A percentile compares a stretch with the other conserved stretches of the same genome.
Evolutionary conservation across 2,797 vertebrate species (phyloP).

Genomic region (Peromyscus melanophrys): DNA sequence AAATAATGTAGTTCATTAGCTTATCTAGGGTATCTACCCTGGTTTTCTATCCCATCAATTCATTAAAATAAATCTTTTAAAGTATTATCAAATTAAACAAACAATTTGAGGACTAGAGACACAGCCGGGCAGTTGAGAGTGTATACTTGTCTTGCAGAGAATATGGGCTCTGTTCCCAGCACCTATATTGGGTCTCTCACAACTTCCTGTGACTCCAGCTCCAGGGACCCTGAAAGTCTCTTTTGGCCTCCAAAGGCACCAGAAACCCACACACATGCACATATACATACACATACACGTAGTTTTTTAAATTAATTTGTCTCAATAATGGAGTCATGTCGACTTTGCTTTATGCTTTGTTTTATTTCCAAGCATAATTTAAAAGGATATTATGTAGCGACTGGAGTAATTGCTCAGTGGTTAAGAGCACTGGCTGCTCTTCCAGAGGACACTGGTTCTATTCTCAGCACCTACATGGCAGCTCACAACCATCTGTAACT

Average conservation of each 20-base stretch:
- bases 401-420: not conserved
- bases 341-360: not conserved
- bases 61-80: not conserved
- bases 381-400: constrained; percentile 3
- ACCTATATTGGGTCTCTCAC: not conserved
- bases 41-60: not conserved
- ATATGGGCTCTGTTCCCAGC: not conserved
- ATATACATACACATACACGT: not conserved
- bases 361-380: constrained; percentile 18
- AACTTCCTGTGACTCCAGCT: not conserved
- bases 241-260: not conserved
- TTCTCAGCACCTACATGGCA: too few species aligned
- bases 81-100: constrained; percentile 15
- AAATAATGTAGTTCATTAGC: not conserved
- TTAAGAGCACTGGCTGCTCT: not conserved
- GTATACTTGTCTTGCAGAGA: not conserved
- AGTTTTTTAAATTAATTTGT: not conserved
- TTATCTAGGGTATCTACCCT: not conserved
- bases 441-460: not conserved
- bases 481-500: not conserved
- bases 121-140: not conserved
- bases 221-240: not conserved
- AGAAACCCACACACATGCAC: not conserved
- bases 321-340: not conserved
- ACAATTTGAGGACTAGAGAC: not conserved